A percentile compares a stretch with the other conserved stretches of the same genome.
Evolutionary conservation across 2,797 vertebrate genomes (phyloP).

Genomic region (Lepus townsendii): DNA sequence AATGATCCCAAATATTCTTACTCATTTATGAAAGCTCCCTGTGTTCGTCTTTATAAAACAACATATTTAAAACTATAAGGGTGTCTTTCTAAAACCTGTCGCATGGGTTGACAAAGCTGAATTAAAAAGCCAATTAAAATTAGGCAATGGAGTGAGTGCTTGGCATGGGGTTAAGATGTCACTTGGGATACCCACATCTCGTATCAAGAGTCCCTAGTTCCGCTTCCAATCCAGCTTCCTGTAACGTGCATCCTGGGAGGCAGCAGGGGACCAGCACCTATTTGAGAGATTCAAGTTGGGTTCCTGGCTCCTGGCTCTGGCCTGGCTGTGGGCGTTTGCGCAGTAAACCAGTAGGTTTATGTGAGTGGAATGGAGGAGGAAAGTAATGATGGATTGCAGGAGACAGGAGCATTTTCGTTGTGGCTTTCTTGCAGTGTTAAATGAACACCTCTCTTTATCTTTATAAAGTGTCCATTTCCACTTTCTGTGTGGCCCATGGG

Average conservation of each 20-base stretch:
- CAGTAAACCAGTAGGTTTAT: neutral
- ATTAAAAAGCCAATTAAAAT: conserved; percentile 59
- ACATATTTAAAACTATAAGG: neutral
- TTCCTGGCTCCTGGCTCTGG: too few relatives aligned
- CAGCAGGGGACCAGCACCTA: too few relatives aligned
- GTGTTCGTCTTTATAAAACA: neutral
- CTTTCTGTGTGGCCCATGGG: neutral
- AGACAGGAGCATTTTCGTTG: conserved; percentile 8
- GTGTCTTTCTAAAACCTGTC: conserved; percentile 44
- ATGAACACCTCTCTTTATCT: neutral
- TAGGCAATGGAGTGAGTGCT: too few relatives aligned
- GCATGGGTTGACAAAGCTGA: conserved; percentile 31
- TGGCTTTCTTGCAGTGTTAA: neutral
- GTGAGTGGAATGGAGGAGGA: neutral
- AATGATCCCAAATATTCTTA: neutral
- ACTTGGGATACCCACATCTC: too few relatives aligned
- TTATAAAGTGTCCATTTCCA: neutral
- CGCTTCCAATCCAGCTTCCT: too few relatives aligned
- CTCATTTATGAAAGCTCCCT: neutral
- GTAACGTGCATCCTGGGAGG: too few relatives aligned
- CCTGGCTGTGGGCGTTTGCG: too few relatives aligned
- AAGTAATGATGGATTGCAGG: neutral
- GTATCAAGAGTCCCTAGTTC: too few relatives aligned
- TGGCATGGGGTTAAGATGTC: too few relatives aligned
- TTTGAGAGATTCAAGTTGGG: too few relatives aligned